Percentiles rank a stretch among this genome's conserved stretches.
Conservation (phyloP, 2,113 vertebrate species). For the Alouatta palliata region DNA sequence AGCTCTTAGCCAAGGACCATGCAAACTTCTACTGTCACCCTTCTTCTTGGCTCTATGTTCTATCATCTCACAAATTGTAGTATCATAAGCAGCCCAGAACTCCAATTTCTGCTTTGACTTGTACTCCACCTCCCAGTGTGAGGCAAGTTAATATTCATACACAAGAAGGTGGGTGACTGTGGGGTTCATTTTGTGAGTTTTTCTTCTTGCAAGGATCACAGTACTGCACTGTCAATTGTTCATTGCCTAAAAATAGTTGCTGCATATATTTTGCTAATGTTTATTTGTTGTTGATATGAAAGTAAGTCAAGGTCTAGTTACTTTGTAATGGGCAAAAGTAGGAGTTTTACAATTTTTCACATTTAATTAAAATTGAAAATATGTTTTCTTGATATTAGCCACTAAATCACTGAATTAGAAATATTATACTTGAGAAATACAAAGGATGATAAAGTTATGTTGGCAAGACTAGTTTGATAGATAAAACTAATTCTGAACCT, state of each 20-base stretch:
- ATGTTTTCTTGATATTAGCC: slow-evolving; percentile 25
- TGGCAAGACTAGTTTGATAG: not conserved
- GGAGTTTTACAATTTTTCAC: not conserved
- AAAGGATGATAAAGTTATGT: not conserved
- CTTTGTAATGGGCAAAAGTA: not conserved
- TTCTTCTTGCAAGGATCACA: not conserved
- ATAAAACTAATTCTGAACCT: slow-evolving; percentile 30
- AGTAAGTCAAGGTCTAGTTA: slow-evolving; percentile 5
- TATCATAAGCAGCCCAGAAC: not conserved
- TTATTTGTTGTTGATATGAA: slow-evolving; percentile 32
- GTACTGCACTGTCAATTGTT: not conserved
- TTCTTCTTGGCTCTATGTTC: slow-evolving; percentile 17
- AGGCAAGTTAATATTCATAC: not conserved
- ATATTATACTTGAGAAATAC: not conserved
- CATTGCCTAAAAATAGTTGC: not conserved
- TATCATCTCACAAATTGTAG: not conserved
- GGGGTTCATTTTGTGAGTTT: not conserved
- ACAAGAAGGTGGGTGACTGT: not conserved
- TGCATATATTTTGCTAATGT: slow-evolving; percentile 23
- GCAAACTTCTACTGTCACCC: not conserved
- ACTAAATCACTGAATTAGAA: slow-evolving; percentile 5
- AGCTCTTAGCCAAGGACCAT: not conserved
- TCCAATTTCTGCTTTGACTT: slow-evolving; percentile 19
- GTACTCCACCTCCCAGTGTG: not conserved
- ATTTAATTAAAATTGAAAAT: slow-evolving; percentile 42